Conservation (phyloP, 2,113 vertebrate genomes). For the Xiphophorus maculatus region DNA sequence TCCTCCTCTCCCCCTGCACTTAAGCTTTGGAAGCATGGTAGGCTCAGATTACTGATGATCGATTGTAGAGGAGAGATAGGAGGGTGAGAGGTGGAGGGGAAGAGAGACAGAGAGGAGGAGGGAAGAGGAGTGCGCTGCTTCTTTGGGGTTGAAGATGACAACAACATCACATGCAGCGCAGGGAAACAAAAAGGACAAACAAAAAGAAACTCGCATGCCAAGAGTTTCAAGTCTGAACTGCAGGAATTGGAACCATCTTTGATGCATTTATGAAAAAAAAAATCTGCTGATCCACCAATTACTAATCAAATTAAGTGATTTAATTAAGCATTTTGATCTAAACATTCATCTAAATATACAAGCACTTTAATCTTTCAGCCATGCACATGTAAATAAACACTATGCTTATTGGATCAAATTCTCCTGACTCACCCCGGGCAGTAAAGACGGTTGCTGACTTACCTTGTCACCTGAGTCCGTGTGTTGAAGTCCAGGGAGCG, state of each 20-base stretch:
- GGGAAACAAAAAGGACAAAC: slow-evolving; percentile 36
- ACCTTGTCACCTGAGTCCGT: slow-evolving; percentile 96
- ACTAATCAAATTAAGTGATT: background rate
- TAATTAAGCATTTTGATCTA: background rate
- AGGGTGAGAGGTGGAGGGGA: slow-evolving; percentile 24
- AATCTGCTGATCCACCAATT: background rate
- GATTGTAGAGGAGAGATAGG: slow-evolving; percentile 65
- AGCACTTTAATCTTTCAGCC: slow-evolving; percentile 1
- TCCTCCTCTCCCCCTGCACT: slow-evolving; percentile 70
- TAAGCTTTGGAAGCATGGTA: slow-evolving; percentile 62
- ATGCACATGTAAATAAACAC: background rate
- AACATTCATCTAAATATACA: background rate
- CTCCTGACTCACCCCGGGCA: slow-evolving; percentile 25
- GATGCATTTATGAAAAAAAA: background rate
- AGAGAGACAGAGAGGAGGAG: background rate
- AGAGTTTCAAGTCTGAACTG: slow-evolving; percentile 18
- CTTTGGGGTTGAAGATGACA: slow-evolving; percentile 36
- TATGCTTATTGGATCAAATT: slow-evolving; percentile 33
- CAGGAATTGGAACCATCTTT: background rate
- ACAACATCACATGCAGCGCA: slow-evolving; percentile 51
- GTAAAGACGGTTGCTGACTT: slow-evolving; percentile 24
- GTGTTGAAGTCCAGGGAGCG: slow-evolving; percentile 96
- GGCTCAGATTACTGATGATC: slow-evolving; percentile 80
- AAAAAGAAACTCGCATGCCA: slow-evolving; percentile 12
- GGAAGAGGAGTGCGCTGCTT: slow-evolving; percentile 21